phyloP scores from a whole-genome alignment of 2,888 invertebrate species.

The Zelleria hepariella region DNA sequence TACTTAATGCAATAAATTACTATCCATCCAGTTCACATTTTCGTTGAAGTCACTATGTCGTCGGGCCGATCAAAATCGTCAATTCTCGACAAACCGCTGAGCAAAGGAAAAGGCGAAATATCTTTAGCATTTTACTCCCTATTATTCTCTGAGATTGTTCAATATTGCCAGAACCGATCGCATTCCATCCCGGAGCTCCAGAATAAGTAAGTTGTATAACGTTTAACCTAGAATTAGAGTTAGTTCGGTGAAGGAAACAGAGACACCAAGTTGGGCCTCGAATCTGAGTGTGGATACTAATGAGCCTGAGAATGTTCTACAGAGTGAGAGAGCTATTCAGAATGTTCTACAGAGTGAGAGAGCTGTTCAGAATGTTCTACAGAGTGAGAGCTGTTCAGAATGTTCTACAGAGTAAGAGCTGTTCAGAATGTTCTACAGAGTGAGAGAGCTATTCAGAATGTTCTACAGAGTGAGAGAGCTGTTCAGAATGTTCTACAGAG shows the following conservation, averaged over 20 bases:
- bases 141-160: slow-evolving; percentile 97
- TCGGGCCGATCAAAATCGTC: slow-evolving; percentile 77
- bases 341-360: too few relatives aligned
- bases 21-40: not conserved
- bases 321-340: too few relatives aligned
- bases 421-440: too few relatives aligned
- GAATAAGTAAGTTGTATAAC: slow-evolving; percentile 78
- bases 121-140: slow-evolving; percentile 94
- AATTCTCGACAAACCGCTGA: slow-evolving; percentile 91
- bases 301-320: too few relatives aligned
- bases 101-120: slow-evolving; percentile 93
- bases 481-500: too few relatives aligned
- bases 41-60: slow-evolving; percentile 34
- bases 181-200: slow-evolving; percentile 96
- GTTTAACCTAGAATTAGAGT: not conserved
- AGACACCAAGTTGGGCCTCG: not conserved
- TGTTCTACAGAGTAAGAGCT: too few relatives aligned
- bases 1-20: not conserved
- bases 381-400: too few relatives aligned
- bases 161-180: slow-evolving; percentile 97
- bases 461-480: too few relatives aligned
- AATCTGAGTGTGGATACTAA: too few relatives aligned
- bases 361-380: too few relatives aligned
- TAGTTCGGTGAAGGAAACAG: not conserved
- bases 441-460: too few relatives aligned